Evolutionary conservation across 2,113 vertebrate species (phyloP), one percentile per base, ranked within the genome.

Genomic region (Hirundichthys speculiger): DNA sequence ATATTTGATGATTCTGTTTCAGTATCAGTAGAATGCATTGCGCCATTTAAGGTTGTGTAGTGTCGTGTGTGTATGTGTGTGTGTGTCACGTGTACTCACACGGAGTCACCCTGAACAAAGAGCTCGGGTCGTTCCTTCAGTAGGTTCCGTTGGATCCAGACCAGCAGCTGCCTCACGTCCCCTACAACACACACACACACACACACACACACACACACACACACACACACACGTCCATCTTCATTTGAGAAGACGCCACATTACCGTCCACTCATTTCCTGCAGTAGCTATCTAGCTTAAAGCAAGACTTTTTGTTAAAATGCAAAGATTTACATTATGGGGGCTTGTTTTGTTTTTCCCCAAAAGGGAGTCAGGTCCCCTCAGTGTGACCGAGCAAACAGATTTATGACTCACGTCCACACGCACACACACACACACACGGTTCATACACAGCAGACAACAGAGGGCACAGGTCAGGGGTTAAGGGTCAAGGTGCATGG

Each of bases 71-170:
- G n/a, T n/a, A n/a, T n/a, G n/a, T n/a, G 11, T 34, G 76, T 78
- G 73, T 73, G 65, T 79, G 74, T 84, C 79, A 79, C 70, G 74
- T 63, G 78, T 73, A 86, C 96, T 96, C 86, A 99, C 98, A 99
- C 98, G 15, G 95, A 93, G 51, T 97, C 94, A 69, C 96, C 96
- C 83, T 98, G 96, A 77, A 99, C 92, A 90, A 99, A 98, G 78
- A 99, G 91, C 84, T 99, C 95, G 0, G 95, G 94, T 24, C 95
- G 91, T 72, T 99, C 96, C 91, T 96, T 98, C 73, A 99, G 83
- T 75, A 99, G 91, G 89, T 98, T 98, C 77, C 80, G 88, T 90
- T 91, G 95, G 90, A 99, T 99, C 96, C 97, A 99, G 59, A 93
- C 89, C 68, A 99, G 94, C 87, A 99, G 95, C 91, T 92, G 95